Conservation (phyloP, 2,888 invertebrate genomes). For the Biston betularia region DNA sequence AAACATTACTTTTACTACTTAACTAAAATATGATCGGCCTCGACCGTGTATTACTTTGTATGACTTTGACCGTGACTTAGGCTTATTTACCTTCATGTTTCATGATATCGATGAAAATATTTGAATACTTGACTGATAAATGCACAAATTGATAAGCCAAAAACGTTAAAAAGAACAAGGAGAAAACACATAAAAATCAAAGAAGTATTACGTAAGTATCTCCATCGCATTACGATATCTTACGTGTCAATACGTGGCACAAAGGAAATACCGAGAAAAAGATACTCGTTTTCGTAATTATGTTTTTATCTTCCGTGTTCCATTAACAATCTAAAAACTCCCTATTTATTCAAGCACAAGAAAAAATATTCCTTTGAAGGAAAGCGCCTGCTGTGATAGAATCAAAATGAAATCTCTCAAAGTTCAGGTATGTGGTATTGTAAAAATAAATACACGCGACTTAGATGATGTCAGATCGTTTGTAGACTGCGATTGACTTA, state of each 20-base stretch:
- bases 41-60: no score
- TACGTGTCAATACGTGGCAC: conserved; percentile 3
- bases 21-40: no score
- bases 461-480: no score
- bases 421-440: neutral
- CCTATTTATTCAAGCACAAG: conserved; percentile 22
- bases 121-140: no score
- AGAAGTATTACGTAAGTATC: neutral
- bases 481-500: no score
- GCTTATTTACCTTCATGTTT: no score
- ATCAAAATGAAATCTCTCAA: conserved; percentile 6
- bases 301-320: conserved; percentile 21
- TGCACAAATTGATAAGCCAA: no score
- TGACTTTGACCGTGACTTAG: no score
- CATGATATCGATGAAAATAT: no score
- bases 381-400: conserved; percentile 7
- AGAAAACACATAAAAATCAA: neutral
- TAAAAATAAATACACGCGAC: neutral
- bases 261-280: conserved; percentile 12
- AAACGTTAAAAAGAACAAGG: no score
- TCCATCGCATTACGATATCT: neutral
- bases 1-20: no score
- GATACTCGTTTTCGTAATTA: conserved; percentile 13
- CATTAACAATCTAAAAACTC: conserved; percentile 22
- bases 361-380: conserved; percentile 15